Evolutionary conservation across 2,888 invertebrate species (phyloP).

Genomic region (Ectobius pallidus): DNA sequence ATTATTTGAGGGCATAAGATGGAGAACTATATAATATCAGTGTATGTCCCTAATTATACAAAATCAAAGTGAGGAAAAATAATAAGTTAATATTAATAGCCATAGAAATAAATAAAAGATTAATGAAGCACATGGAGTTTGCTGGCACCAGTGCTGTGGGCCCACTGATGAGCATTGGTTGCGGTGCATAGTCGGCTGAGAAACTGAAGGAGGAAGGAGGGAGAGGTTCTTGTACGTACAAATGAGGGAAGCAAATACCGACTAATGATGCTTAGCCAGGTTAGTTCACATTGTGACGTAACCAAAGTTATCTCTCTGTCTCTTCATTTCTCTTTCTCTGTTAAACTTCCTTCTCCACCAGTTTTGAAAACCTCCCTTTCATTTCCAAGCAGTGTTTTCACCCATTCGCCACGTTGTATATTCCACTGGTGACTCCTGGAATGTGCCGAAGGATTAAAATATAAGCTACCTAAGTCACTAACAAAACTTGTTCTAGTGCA

Average conservation of each 20-base stretch:
- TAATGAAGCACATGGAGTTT: not conserved
- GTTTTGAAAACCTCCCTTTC: not conserved
- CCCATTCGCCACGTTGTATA: constrained; percentile 6
- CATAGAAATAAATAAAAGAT: too few species aligned
- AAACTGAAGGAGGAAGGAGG: constrained; percentile 22
- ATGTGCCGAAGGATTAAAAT: not conserved
- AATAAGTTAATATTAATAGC: too few species aligned
- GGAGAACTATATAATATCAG: too few species aligned
- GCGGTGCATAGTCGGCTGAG: constrained; percentile 23
- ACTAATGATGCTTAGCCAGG: constrained; percentile 43
- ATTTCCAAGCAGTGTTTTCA: not conserved
- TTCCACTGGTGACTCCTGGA: not conserved
- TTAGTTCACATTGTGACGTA: constrained; percentile 35
- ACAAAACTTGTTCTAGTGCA: not conserved
- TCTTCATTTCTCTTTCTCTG: constrained; percentile 18
- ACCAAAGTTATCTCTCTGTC: constrained; percentile 23
- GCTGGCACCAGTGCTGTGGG: constrained; percentile 7
- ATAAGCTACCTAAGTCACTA: not conserved
- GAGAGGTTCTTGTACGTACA: constrained; percentile 38
- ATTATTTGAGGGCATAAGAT: too few species aligned
- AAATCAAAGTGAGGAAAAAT: too few species aligned
- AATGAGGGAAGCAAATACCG: constrained; percentile 42
- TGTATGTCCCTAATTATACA: too few species aligned
- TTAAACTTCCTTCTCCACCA: not conserved
- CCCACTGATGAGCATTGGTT: constrained; percentile 32